These are phyloP conservation scores for Halcyon chelicuti DNA, from an alignment of 2,797 vertebrate genomes.

Conservation along the genomic window DNA sequence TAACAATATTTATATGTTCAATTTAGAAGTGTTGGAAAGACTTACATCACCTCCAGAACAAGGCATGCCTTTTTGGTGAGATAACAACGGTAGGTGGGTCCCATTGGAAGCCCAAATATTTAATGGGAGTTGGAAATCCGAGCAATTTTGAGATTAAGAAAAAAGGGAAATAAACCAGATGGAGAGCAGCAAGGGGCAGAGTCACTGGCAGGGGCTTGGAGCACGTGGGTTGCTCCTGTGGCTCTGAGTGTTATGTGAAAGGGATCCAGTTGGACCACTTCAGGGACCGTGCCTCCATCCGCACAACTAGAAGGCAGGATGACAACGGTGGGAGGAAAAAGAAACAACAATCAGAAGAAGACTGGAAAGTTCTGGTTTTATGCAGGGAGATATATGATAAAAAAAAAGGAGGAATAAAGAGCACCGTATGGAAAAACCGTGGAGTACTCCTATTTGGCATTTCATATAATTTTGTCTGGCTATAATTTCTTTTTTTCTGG, in stretches of 20 bases:
- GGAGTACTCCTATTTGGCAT: background rate
- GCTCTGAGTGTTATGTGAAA: background rate
- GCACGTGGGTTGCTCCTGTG: background rate
- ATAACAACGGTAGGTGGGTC: background rate
- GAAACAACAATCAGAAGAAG: background rate
- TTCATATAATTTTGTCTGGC: background rate
- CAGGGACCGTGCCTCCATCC: background rate
- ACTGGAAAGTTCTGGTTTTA: background rate
- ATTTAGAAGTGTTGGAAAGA: background rate
- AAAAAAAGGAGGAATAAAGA: background rate
- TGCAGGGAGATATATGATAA: background rate
- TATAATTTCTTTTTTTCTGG: background rate
- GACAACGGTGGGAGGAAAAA: background rate
- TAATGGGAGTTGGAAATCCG: background rate
- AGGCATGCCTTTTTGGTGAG: background rate
- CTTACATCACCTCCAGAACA: background rate
- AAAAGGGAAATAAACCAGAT: background rate
- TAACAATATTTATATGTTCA: background rate
- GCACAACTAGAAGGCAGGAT: background rate
- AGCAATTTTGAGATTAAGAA: background rate
- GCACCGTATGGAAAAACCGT: background rate
- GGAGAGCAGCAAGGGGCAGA: slow-evolving; percentile 37
- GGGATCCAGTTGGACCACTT: background rate
- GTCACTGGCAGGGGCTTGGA: background rate
- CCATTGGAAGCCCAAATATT: background rate